Conservation (phyloP, 2,888 invertebrate genomes). For the Quadroppia sp. region DNA sequence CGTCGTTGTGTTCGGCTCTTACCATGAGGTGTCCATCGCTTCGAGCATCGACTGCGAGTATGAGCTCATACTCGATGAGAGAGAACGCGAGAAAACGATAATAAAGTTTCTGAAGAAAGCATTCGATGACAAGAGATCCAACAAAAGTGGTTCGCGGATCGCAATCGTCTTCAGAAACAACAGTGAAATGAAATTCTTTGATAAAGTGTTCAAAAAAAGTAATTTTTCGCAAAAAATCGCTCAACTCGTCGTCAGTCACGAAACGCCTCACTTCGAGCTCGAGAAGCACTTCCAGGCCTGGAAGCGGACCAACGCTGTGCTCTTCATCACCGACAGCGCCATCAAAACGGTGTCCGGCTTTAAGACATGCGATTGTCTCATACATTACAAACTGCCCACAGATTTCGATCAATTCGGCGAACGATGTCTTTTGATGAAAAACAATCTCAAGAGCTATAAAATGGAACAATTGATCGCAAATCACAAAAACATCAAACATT, state of each 20-base stretch:
- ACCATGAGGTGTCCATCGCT: slow-evolving; percentile 24
- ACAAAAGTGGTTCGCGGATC: slow-evolving; percentile 23
- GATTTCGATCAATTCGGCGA: not conserved
- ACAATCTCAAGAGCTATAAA: not conserved
- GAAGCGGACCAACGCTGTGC: slow-evolving; percentile 14
- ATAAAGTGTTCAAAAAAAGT: no score
- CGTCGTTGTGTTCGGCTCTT: slow-evolving; percentile 23
- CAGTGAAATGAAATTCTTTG: not conserved
- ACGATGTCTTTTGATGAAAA: not conserved
- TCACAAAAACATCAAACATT: not conserved
- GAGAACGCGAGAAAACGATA: not conserved
- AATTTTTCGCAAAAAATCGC: no score
- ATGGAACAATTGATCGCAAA: not conserved
- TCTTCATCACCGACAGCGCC: slow-evolving; percentile 14
- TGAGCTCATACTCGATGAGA: not conserved
- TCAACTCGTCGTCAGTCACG: not conserved
- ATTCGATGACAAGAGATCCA: not conserved
- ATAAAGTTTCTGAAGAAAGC: not conserved
- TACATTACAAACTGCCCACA: slow-evolving; percentile 12
- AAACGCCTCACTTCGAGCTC: slow-evolving; percentile 4
- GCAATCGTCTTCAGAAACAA: slow-evolving; percentile 19
- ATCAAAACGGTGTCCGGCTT: slow-evolving; percentile 9
- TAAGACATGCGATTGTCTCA: slow-evolving; percentile 1
- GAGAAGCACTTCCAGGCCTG: slow-evolving; percentile 32
- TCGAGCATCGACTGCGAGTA: not conserved